Base-by-base conservation (phyloP, 2,888 invertebrate species). In the Dascillus cervinus region DNA sequence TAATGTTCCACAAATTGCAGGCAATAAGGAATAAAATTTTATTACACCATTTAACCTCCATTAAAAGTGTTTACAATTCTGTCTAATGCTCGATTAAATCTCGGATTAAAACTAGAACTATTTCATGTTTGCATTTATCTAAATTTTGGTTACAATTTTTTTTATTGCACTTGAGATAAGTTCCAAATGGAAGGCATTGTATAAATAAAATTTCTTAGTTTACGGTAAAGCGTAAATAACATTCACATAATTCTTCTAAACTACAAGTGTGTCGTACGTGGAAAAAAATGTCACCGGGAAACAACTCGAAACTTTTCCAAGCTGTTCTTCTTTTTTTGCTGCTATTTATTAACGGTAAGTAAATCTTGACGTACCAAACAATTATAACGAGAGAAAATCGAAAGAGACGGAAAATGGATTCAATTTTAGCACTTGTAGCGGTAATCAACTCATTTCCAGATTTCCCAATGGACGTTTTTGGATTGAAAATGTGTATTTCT, bases 51-150 rank as follows among this genome's bases (percentile, higher is more conserved):
- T 52, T 44, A 37, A 40, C 37, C 41, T 32, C 41, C 48, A 44
- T 49, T 50, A 50, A 49, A 49, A 50, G 49, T 52, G 52, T 52
- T 52, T 52, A 48, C 49, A 49, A 46, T 49, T 50, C 45, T 30
- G 39, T 44, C 22, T 49, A 51, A 51, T 41, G 48, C 38, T 43
- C 36, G 41, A 46, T 45, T 51, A 48, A 45, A 39, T 35, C n/a
- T 17, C 19, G 30, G 22, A 30, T 30, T 30, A 35, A 35, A 35
- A 26, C 11, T 27, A 10, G 19, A 27, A 11, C 17, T 19, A 19
- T 27, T 27, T 11, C 12, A 27, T 27, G 27, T 19, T 17, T 17
- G 17, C 17, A 17, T n/a, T n/a, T n/a, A n/a, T n/a, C n/a, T n/a
- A n/a, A n/a, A n/a, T n/a, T n/a, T n/a, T n/a, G n/a, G n/a, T n/a